Base-by-base conservation (phyloP, 2,797 vertebrate genomes). In the Crax fasciolata region DNA sequence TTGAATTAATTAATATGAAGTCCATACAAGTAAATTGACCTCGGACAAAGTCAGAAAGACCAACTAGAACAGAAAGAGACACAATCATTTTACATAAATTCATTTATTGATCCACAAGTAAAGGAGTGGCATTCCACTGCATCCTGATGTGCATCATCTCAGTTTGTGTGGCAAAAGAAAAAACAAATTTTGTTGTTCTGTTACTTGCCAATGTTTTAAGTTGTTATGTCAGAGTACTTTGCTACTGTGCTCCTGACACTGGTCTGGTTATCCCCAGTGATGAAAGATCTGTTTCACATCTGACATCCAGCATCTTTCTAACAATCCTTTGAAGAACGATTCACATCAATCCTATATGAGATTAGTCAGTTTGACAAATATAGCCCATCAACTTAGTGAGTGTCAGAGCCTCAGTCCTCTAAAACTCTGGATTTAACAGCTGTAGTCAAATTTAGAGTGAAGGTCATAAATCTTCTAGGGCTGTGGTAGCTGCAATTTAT, bases 351-450 rank as follows among this genome's bases (percentile, higher is more conserved):
- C 44, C 25, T 54, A 3, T 30, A 51, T 4, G 27, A 89, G 59
- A 84, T 94, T 75, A 87, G 62, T 89, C 90, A 93, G 49, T 24
- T 74, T 94, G 82, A 84, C 62, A 94, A 94, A 95, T 57, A 55
- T n/a, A 90, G 54, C 58, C 79, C 39, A 61, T 86, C 41, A 74
- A 81, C 57, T 83, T 91, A 49, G 6, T 19, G 70, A 86, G 39
- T 55, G 71, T 72, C 89, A 93, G 66, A 87, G 27, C 24, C 25
- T 79, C 44, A 46, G 48, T 14, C 30, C 74, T 88, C 35, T 63
- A 23, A 74, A 88, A 74, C 57, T 73, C 66, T 17, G 49, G n/a
- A 54, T 23, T 58, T 92, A 87, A 55, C 30, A 72, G 43, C 54
- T 77, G 23, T 62, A 78, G 51, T 66, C 72, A 96, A 62, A 72